Base-by-base conservation (phyloP, 1,140 invertebrate genomes). In the Aleiodes sp. region DNA sequence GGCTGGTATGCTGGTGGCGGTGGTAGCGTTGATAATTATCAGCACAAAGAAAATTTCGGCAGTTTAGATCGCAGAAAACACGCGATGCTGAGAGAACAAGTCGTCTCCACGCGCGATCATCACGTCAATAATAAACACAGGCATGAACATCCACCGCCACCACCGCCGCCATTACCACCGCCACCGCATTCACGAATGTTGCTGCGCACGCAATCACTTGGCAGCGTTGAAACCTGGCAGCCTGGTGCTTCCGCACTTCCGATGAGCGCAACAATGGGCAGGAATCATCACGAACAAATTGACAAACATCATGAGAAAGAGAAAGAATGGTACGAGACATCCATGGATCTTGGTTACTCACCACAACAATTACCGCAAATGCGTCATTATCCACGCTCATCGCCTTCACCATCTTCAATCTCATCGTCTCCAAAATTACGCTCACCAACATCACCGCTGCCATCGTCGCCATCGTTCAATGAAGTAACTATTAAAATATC, bases 251-350 rank as follows among this genome's bases (percentile, higher is more conserved):
- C 46, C 26, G 46, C 19, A 52, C 7, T 24, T 7, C 21, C 46
- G 26, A 16, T 9, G 1, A 43, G 7, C 19, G 39, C 4, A n/a
- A 14, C 3, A 4, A 43, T 41, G 37, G 12, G 4, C 2, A n/a
- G 73, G 74, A 78, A 33, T 78, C 76, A 68, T 76, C 79, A 26
- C 76, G 80, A 70, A 76, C 56, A 80, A 84, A 64, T 78, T 80
- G 56, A 74, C 62, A 65, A 62, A 57, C 72, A 75, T 8, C 77
- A 80, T 63, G 73, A 72, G 4, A 82, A 78, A 65, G 90, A 92
- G 73, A 92, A 92, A 75, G 90, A 92, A 61, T 93, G 92, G 92
- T 91, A 91, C 78, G 92, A 93, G 80, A 92, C 91, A 0, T 91
- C 90, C 6, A 77, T 93, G 43, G 92, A 93, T 83, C 88, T 89